phyloP scores from a whole-genome alignment of 2,888 invertebrate species.

The Elgonia sp. region DNA sequence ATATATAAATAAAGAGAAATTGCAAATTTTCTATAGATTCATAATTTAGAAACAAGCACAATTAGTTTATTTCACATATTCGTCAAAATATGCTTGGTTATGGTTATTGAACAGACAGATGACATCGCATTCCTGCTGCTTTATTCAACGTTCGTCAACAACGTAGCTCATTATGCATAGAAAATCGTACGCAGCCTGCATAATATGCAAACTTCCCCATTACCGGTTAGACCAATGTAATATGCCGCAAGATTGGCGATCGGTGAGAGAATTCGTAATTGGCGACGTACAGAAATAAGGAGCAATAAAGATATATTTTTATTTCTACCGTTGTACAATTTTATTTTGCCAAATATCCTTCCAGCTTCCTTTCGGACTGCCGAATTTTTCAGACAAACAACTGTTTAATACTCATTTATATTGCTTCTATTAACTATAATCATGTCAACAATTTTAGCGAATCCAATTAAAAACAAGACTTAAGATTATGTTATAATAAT shows the following conservation, averaged over 20 bases:
- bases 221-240: constrained; percentile 82
- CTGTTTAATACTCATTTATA: constrained; percentile 4
- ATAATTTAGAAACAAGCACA: neutral
- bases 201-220: constrained; percentile 86
- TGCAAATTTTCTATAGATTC: too few species aligned
- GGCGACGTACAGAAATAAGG: constrained; percentile 69
- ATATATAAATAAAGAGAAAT: too few species aligned
- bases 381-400: neutral
- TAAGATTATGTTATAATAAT: too few species aligned
- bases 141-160: constrained; percentile 85
- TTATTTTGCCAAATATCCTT: constrained; percentile 29
- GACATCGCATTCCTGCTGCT: constrained; percentile 79
- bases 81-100: constrained; percentile 67
- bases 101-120: constrained; percentile 75
- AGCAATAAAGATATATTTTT: constrained; percentile 70
- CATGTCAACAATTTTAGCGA: neutral
- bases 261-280: constrained; percentile 77
- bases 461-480: neutral
- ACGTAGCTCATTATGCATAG: constrained; percentile 86
- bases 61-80: constrained; percentile 23
- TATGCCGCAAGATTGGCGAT: constrained; percentile 76
- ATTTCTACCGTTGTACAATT: constrained; percentile 39
- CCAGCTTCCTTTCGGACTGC: neutral
- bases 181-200: constrained; percentile 86
- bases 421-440: neutral